Conservation (phyloP, 2,797 vertebrate species). For the Naso thynnoides region DNA sequence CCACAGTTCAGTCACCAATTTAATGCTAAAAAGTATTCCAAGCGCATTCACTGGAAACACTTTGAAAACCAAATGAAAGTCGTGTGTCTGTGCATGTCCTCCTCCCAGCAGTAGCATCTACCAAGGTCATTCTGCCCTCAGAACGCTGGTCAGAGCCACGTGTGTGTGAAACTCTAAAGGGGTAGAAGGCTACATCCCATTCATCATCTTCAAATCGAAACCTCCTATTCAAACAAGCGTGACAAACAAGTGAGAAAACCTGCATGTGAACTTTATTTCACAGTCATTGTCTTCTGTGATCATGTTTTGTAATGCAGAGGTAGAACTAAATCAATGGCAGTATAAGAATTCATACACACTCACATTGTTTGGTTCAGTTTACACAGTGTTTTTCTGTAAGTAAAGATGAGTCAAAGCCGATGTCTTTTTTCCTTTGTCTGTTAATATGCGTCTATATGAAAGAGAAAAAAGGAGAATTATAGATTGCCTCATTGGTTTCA, state of each 20-base stretch:
- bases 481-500: constrained; percentile 30
- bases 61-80: constrained; percentile 20
- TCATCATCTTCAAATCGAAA: constrained; percentile 11
- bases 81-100: not conserved
- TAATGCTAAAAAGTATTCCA: constrained; percentile 9
- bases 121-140: constrained; percentile 1
- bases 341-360: not conserved
- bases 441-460: not conserved
- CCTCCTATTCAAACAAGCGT: constrained; percentile 15
- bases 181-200: constrained; percentile 2
- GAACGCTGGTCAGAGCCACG: not conserved
- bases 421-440: constrained; percentile 1
- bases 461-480: not conserved
- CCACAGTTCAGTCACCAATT: constrained; percentile 3
- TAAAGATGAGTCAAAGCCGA: not conserved
- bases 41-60: not conserved
- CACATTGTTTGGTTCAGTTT: not conserved
- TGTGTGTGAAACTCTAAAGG: constrained; percentile 8
- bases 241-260: not conserved
- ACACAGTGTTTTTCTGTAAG: not conserved
- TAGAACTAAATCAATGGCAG: not conserved
- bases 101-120: not conserved
- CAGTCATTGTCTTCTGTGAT: not conserved
- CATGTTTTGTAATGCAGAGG: constrained; percentile 1
- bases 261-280: constrained; percentile 4